Conservation (phyloP, 2,797 vertebrate genomes). For the Decapterus maruadsi region DNA sequence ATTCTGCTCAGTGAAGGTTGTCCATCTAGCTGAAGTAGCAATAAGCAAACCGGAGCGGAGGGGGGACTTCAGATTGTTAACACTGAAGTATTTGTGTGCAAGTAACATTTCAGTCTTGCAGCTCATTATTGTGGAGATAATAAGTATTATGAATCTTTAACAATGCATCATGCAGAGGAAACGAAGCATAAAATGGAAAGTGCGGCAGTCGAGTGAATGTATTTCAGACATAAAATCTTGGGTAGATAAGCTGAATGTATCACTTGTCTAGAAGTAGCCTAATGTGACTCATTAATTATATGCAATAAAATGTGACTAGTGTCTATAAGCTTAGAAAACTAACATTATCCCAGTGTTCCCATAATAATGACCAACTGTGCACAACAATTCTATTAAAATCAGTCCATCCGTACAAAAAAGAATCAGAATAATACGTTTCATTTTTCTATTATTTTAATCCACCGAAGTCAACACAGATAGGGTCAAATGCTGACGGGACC, state of each 20-base stretch:
- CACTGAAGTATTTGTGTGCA: too few relatives aligned
- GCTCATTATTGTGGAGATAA: background rate
- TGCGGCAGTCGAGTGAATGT: background rate
- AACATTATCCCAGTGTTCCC: background rate
- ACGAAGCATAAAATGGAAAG: background rate
- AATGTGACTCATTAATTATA: background rate
- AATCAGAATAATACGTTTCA: conserved; percentile 3
- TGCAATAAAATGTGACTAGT: background rate
- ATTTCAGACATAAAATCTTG: background rate
- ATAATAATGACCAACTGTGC: background rate
- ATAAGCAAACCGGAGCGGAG: too few relatives aligned
- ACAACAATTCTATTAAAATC: background rate
- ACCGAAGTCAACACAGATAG: conserved; percentile 83
- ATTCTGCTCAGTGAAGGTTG: too few relatives aligned
- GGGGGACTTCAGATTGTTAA: too few relatives aligned
- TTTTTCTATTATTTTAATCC: conserved; percentile 82
- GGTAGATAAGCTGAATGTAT: background rate
- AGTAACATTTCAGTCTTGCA: too few relatives aligned
- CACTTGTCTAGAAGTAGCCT: background rate
- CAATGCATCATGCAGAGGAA: background rate
- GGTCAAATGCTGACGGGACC: conserved; percentile 76
- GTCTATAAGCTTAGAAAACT: background rate
- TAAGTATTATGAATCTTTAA: background rate
- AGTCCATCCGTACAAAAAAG: background rate
- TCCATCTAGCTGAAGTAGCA: too few relatives aligned